These are phyloP conservation scores for Rhinella marina DNA, from an alignment of 2,797 vertebrate species.

Conservation along the genomic window DNA sequence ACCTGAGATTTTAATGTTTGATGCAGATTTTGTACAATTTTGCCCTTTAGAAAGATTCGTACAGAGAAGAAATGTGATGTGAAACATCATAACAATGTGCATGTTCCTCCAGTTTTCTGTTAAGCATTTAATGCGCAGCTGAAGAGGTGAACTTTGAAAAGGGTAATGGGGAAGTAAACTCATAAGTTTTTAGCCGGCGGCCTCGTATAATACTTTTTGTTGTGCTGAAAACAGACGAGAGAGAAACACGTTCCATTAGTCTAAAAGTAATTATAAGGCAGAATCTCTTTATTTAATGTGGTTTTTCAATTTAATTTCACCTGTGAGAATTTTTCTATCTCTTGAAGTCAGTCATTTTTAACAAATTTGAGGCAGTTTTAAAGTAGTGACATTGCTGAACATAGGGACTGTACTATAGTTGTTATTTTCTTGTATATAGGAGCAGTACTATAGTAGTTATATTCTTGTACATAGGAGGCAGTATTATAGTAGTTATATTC, in stretches of 20 bases:
- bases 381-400: too few species aligned
- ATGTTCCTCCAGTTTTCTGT: background rate
- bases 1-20: background rate
- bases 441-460: slow-evolving; percentile 3
- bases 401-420: background rate
- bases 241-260: background rate
- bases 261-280: background rate
- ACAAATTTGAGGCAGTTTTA: too few species aligned
- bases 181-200: background rate
- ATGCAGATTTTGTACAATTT: background rate
- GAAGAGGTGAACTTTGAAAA: slow-evolving; percentile 30
- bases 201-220: background rate
- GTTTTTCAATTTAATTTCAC: background rate
- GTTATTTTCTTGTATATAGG: background rate
- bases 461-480: background rate
- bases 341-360: too few species aligned
- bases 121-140: slow-evolving; percentile 10
- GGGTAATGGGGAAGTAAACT: background rate
- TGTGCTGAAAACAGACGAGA: background rate
- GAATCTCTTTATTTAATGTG: background rate
- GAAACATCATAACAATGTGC: background rate
- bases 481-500: slow-evolving; percentile 11
- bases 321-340: background rate
- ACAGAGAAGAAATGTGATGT: background rate
- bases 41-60: background rate